phyloP scores from a whole-genome alignment of 2,888 invertebrate species.

The Ennomos erosarius region DNA sequence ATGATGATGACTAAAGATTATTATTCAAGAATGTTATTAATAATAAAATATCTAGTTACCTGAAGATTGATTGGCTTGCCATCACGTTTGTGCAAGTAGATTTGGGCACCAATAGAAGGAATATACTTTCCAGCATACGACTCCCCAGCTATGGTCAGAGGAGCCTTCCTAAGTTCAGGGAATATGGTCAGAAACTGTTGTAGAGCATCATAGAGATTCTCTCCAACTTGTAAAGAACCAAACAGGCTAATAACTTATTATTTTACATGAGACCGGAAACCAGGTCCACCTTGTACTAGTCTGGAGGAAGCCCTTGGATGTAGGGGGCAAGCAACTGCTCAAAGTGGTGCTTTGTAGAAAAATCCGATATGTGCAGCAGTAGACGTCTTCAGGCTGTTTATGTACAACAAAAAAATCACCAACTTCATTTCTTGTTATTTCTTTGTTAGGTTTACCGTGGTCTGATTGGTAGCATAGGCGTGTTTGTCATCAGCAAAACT shows the following conservation, averaged over 20 bases:
- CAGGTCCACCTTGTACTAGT: too few species aligned
- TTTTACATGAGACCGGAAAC: too few species aligned
- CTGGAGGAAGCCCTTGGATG: too few species aligned
- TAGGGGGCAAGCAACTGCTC: too few species aligned
- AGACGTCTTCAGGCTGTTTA: too few species aligned
- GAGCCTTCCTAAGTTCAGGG: constrained; percentile 83
- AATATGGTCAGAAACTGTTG: constrained; percentile 88
- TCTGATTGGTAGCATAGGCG: constrained; percentile 87
- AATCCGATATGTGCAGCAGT: too few species aligned
- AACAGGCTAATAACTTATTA: not conserved
- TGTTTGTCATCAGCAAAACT: constrained; percentile 87
- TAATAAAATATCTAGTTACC: too few species aligned
- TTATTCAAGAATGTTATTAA: too few species aligned
- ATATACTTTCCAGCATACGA: constrained; percentile 87
- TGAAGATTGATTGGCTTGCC: constrained; percentile 77
- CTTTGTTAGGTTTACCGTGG: constrained; percentile 70
- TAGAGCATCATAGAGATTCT: constrained; percentile 86
- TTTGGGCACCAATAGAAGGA: constrained; percentile 86
- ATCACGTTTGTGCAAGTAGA: constrained; percentile 73
- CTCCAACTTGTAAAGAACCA: constrained; percentile 77
- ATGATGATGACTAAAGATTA: too few species aligned
- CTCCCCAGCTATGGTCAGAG: constrained; percentile 88
- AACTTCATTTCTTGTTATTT: too few species aligned
- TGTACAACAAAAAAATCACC: too few species aligned
- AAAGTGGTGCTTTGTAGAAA: too few species aligned